Base-by-base conservation (phyloP, 1,140 invertebrate genomes). In the Drosophila malerkotliana region DNA sequence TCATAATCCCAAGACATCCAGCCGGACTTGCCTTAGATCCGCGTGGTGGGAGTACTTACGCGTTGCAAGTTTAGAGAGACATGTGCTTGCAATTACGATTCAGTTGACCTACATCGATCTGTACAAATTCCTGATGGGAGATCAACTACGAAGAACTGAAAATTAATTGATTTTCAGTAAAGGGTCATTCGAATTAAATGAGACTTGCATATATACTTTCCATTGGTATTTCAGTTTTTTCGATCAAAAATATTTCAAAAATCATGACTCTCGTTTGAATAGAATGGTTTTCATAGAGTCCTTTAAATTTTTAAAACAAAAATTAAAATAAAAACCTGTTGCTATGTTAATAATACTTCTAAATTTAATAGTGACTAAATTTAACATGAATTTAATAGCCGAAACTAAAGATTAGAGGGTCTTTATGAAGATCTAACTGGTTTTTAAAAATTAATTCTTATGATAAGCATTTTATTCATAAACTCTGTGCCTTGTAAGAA, bases 91-190 rank as follows among this genome's bases (percentile, higher is more conserved):
- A 45, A 47, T 58, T 53, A 57, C 55, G 64, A 62, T 37, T 62
- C 73, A 15, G 52, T 60, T 85, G 82, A 87, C 81, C 81, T 34
- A 85, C 66, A 73, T 83, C 32, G 21, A 15, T 37, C 12, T 3
- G 57, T 59, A 72, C 28, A 3, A 58, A 56, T 76, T 68, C 28
- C 48, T 45, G 53, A 66, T 64, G 59, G 51, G 3, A 61, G 14
- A 45, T 45, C 53, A 58, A 32, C 60, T 59, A 21, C 24, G 6
- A 28, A 14, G 47, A 37, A 59, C 15, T 10, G 28, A 18, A 37
- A 51, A 59, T 12, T 51, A 59, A 59, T 59, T 59, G 21, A 34
- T 59, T 34, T 58, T 14, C n/a, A 24, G 12, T 45, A 47, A 14
- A 21, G 15, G 18, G 8, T 8, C 18, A 10, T 8, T 8, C 15